Base-by-base conservation (phyloP, 2,797 vertebrate species). In the Siniperca scherzeri region DNA sequence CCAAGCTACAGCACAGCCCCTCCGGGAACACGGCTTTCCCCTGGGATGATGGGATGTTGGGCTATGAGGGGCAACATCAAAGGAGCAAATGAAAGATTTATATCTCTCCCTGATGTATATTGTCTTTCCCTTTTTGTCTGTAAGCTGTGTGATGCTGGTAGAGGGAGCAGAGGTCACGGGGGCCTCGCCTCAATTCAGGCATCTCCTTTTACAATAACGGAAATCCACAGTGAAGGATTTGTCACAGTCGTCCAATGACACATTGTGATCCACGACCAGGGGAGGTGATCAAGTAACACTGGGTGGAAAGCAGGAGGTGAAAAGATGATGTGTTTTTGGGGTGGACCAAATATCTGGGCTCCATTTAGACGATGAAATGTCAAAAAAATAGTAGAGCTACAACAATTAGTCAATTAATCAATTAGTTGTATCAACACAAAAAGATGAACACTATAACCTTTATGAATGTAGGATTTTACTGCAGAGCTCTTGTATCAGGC, bases 81-180 rank as follows among this genome's bases (percentile, higher is more conserved):
- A 91, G 57, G 56, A 88, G 78, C 67, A 90, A 89, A 85, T 83
- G 65, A 88, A 87, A 91, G 91, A 95, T 94, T 89, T 88, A 83
- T 89, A 90, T 91, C 91, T 88, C 82, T 71, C 60, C 65, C 16
- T 42, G 14, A 46, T 64, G 64, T 88, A 79, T 79, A 87, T 85
- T 83, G 87, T 76, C 75, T 81, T 81, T 64, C 22, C 8, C 68
- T 83, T 86, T 83, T 71, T 87, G 67, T 70, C 68, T 62, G 38
- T 40, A 66, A 82, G 89, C 79, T 61, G 50, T 48, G 25, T 81
- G 87, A 93, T 70, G 91, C 93, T 66, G 33, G 70, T 42, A 25
- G 60, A 77, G 22, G 56, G 88, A 36, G 82, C 84, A 90, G 70
- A 84, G 92, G 93, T 93, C 87, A 88, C 0, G 7, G 67, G 66